Evolutionary conservation across 2,113 vertebrate genomes (phyloP).

Genomic region (Marmota flaviventris): DNA sequence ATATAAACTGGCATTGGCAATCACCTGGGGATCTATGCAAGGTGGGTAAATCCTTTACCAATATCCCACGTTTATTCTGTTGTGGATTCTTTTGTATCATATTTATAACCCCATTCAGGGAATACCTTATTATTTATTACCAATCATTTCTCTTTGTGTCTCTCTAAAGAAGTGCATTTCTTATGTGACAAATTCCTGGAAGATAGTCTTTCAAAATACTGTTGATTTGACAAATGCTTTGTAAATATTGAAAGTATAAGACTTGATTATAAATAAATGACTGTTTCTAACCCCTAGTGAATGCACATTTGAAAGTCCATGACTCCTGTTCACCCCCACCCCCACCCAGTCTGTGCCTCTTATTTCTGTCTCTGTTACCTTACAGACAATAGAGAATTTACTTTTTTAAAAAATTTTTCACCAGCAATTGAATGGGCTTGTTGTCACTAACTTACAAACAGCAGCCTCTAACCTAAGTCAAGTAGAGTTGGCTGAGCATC

Average conservation of each 20-base stretch:
- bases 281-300: not conserved
- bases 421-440: not conserved
- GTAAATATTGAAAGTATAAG: constrained; percentile 41
- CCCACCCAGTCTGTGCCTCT: not conserved
- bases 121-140: not conserved
- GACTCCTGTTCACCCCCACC: too few species aligned
- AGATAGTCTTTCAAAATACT: constrained; percentile 4
- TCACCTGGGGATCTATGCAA: not conserved
- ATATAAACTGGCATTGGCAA: not conserved
- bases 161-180: not conserved
- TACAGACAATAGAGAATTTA: not conserved
- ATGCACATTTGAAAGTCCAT: not conserved
- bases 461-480: not conserved
- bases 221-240: constrained; percentile 40
- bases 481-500: not conserved
- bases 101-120: not conserved
- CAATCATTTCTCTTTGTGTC: not conserved
- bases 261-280: constrained; percentile 4
- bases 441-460: not conserved
- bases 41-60: not conserved
- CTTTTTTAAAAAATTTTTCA: not conserved
- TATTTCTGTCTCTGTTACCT: constrained; percentile 10
- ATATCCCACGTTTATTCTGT: not conserved
- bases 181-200: not conserved
- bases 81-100: not conserved